These are phyloP conservation scores for Diplazon laetatorius DNA, from an alignment of 2,888 invertebrate species.

Conservation along the genomic window DNA sequence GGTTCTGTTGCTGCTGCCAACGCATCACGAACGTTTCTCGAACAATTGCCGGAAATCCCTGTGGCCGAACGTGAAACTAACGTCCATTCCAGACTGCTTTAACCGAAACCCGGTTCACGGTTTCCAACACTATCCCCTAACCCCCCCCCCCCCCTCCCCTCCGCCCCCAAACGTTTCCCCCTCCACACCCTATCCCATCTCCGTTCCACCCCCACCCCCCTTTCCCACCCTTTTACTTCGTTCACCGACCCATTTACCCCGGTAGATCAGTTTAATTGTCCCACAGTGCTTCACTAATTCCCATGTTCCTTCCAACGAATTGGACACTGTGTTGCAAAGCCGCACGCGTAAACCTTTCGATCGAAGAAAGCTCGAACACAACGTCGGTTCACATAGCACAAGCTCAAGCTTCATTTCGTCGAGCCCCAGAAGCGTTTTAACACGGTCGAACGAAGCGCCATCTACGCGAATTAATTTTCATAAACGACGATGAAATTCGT, in stretches of 20 bases:
- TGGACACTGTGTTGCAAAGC: constrained; percentile 28
- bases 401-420: too few relatives aligned
- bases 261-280: constrained; percentile 60
- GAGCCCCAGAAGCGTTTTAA: too few relatives aligned
- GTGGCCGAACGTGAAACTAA: constrained; percentile 35
- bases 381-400: too few relatives aligned
- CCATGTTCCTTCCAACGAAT: constrained; percentile 55
- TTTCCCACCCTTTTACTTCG: neutral
- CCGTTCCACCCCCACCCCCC: neutral
- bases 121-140: constrained; percentile 31
- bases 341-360: neutral
- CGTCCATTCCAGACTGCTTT: constrained; percentile 16
- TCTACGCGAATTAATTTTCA: too few relatives aligned
- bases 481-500: too few relatives aligned
- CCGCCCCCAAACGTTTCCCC: neutral
- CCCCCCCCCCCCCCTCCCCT: neutral
- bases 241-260: constrained; percentile 69
- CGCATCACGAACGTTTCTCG: neutral
- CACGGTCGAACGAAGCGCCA: too few relatives aligned
- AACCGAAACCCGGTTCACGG: constrained; percentile 33
- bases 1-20: too few relatives aligned
- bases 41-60: constrained; percentile 37
- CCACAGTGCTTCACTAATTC: constrained; percentile 50
- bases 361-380: constrained; percentile 5
- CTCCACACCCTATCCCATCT: neutral